phyloP scores from a whole-genome alignment of 2,797 vertebrate genomes.

The Falco cherrug region DNA sequence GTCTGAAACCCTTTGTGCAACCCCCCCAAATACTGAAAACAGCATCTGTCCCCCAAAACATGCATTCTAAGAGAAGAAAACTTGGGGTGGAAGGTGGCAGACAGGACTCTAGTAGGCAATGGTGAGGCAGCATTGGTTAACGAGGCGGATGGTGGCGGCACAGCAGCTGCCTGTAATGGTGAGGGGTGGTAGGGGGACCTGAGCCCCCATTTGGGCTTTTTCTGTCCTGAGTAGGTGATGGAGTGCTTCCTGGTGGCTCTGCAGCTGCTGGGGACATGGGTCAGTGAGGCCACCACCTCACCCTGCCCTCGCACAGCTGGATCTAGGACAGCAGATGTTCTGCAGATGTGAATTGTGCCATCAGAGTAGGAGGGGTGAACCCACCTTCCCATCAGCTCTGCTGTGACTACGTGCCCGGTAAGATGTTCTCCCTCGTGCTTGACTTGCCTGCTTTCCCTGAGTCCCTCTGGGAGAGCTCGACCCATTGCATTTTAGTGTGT shows the following conservation, averaged over 20 bases:
- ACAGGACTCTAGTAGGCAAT: fast-evolving
- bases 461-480: too few species aligned
- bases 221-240: background rate
- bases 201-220: background rate
- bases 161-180: background rate
- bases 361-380: background rate
- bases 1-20: background rate
- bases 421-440: fast-evolving
- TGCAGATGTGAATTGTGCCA: background rate
- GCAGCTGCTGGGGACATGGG: background rate
- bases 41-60: fast-evolving
- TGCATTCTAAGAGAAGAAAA: fast-evolving
- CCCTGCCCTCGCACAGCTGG: background rate
- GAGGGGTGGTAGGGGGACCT: background rate
- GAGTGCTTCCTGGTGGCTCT: background rate
- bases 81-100: background rate
- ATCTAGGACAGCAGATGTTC: background rate
- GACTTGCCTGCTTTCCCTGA: background rate
- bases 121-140: background rate
- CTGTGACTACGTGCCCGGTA: fast-evolving
- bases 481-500: fast-evolving
- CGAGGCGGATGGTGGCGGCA: background rate
- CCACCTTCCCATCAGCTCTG: background rate
- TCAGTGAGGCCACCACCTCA: background rate
- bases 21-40: too few species aligned